Conservation (phyloP, 2,113 vertebrate species). For the Lates calcarifer region DNA sequence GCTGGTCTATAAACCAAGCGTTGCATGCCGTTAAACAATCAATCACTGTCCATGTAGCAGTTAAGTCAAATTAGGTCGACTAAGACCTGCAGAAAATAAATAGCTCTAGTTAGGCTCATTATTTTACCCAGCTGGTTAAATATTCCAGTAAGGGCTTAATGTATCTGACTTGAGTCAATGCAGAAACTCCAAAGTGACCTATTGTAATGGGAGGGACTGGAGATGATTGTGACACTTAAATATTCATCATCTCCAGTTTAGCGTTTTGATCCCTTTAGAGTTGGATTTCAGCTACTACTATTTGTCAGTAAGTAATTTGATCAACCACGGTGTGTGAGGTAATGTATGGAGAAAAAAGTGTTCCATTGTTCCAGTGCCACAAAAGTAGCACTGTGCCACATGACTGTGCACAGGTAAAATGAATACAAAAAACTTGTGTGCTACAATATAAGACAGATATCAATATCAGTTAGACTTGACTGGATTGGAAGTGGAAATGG, state of each 20-base stretch:
- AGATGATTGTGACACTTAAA: background rate
- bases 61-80: conserved; percentile 26
- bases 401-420: background rate
- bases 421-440: background rate
- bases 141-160: background rate
- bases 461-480: background rate
- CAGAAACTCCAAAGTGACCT: conserved; percentile 8
- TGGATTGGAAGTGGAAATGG: no score
- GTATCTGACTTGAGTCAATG: conserved; percentile 2
- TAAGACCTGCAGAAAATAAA: background rate
- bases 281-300: background rate
- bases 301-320: background rate
- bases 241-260: background rate
- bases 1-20: conserved; percentile 13
- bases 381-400: background rate
- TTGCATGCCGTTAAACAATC: conserved; percentile 6
- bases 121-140: background rate
- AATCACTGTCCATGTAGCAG: conserved; percentile 39
- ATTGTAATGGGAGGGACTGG: background rate
- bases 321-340: background rate
- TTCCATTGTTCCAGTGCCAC: background rate
- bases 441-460: background rate
- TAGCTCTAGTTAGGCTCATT: background rate
- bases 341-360: background rate
- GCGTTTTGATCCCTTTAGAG: background rate